Percentiles rank a stretch among this genome's conserved stretches.
These are phyloP conservation scores for Okapia johnstoni DNA, from an alignment of 2,113 vertebrate genomes.

Conservation along the genomic window DNA sequence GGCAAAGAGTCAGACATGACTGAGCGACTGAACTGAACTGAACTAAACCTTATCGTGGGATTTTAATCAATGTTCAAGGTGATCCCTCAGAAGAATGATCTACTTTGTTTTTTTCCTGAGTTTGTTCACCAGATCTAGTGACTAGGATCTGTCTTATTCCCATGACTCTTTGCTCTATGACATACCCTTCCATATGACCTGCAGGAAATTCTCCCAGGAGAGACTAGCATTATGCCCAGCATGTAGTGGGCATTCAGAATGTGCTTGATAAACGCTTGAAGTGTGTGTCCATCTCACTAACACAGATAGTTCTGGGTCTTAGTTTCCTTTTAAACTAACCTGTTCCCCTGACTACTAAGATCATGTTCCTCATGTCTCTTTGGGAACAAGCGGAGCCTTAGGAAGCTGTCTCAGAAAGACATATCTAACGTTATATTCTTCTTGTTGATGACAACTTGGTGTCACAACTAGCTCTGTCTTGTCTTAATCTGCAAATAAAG, in stretches of 20 bases:
- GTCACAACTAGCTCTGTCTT: background rate
- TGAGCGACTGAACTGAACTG: too few species aligned
- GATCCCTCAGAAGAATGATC: background rate
- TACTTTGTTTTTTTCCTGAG: background rate
- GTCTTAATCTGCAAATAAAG: background rate
- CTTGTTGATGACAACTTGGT: background rate
- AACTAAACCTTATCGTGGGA: background rate
- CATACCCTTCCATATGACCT: background rate
- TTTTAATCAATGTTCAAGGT: background rate
- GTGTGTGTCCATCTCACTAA: too few species aligned
- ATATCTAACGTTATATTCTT: background rate
- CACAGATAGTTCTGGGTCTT: background rate
- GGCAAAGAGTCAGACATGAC: too few species aligned
- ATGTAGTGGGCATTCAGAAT: background rate
- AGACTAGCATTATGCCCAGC: background rate
- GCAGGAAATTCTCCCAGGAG: background rate
- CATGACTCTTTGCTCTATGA: background rate
- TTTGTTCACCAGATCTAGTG: background rate
- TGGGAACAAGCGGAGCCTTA: background rate
- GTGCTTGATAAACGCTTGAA: background rate
- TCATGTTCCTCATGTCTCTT: background rate
- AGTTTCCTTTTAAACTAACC: background rate
- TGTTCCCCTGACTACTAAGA: background rate
- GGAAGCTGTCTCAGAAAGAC: background rate
- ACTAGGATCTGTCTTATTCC: background rate